A percentile compares a stretch with the other conserved stretches of the same genome.
Conservation (phyloP, 2,888 invertebrate species). For the Daptonema setosum region DNA sequence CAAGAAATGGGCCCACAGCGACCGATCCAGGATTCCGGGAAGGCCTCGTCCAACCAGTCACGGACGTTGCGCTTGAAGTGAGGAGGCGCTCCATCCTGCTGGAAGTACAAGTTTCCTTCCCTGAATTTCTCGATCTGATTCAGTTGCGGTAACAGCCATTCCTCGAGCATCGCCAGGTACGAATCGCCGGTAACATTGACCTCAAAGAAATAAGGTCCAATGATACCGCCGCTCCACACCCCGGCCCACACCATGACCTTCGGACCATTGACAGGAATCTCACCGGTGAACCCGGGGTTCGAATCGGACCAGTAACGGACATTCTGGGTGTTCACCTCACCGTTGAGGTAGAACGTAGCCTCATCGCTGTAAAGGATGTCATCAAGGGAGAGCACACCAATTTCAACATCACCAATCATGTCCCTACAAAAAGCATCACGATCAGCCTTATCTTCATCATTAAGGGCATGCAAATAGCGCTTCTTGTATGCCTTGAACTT, state of each 20-base stretch:
- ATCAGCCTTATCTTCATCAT: too few relatives aligned
- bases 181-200: constrained; percentile 5
- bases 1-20: too few relatives aligned
- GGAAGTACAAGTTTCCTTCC: background rate
- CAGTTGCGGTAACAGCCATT: background rate
- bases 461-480: too few relatives aligned
- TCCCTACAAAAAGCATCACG: too few relatives aligned
- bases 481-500: too few relatives aligned
- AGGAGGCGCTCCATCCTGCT: background rate
- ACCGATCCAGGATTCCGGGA: background rate
- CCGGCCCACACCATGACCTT: constrained; percentile 28
- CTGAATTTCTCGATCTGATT: background rate
- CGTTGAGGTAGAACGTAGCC: constrained; percentile 21
- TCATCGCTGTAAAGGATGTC: too few relatives aligned
- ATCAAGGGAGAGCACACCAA: too few relatives aligned
- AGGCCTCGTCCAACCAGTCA: background rate
- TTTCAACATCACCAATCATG: too few relatives aligned
- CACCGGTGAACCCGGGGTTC: constrained; percentile 17
- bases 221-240: constrained; percentile 26
- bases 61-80: background rate
- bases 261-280: constrained; percentile 23
- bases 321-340: constrained; percentile 27
- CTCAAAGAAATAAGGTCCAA: constrained; percentile 23
- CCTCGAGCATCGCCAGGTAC: constrained; percentile 9
- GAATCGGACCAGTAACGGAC: constrained; percentile 19